Evolutionary conservation across 2,888 invertebrate species (phyloP), one percentile per base, ranked within the genome.

Genomic region (Chironomus riparius): DNA sequence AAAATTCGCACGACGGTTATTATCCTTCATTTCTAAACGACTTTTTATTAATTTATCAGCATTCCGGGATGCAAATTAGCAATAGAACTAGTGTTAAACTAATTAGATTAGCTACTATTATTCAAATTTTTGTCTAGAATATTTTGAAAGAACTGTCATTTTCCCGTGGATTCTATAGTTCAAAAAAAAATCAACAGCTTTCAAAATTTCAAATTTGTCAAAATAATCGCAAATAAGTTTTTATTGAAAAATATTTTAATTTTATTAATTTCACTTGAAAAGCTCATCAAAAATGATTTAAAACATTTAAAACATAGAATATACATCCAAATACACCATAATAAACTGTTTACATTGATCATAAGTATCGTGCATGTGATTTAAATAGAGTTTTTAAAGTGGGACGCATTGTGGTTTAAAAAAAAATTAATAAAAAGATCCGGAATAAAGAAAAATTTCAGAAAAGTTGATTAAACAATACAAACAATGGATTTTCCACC

Each of bases 401-500:
- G 56, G 38, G 56, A 56, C 56, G 56, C 56, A 56, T 56, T 56
- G 38, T 10, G 38, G 38, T 38, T 56, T n/a, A n/a, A n/a, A n/a
- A 18, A 56, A 15, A n/a, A 56, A 18, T 15, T 18, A 5, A 50
- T 3, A 3, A 18, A 38, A 56, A 56, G 7, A 15, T 56, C 15
- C 38, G 10, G 38, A 10, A 56, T 56, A 56, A 56, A 56, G n/a
- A 15, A n/a, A 15, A 56, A 18, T 56, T 56, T 18, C 13, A 56
- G 6, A 6, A 56, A 56, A 18, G 18, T 56, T 18, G 18, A 15
- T 3, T 18, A 56, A 56, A 18, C 56, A 56, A 7, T 18, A 56
- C 7, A 56, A 18, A 18, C 62, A 77, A 80, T 80, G 80, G 80
- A 80, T 70, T 80, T 80, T 77, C 78, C 79, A 68, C 80, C 79